A percentile compares a stretch with the other conserved stretches of the same genome.
These are phyloP conservation scores for Hyposoter didymator DNA, from an alignment of 2,888 invertebrate genomes.

Conservation along the genomic window DNA sequence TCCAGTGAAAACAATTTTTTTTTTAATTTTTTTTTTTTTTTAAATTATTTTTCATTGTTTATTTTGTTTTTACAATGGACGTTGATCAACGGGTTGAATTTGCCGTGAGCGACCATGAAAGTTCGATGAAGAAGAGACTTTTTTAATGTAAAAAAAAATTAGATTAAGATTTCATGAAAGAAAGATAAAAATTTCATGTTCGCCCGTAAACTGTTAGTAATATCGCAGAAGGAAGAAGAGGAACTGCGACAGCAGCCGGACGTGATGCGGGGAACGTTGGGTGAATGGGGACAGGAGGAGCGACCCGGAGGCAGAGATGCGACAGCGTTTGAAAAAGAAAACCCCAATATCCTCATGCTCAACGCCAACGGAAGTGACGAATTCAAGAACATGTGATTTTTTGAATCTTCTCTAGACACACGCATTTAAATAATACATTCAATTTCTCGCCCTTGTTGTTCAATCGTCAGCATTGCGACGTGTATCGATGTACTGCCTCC, in stretches of 20 bases:
- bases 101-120: no score
- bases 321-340: slow-evolving; percentile 91
- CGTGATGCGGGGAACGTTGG: slow-evolving; percentile 89
- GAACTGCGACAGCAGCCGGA: slow-evolving; percentile 89
- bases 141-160: background rate
- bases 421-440: slow-evolving; percentile 13
- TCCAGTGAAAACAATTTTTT: no score
- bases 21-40: no score
- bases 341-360: slow-evolving; percentile 91
- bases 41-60: no score
- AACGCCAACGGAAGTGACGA: slow-evolving; percentile 88
- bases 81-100: no score
- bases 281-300: slow-evolving; percentile 91
- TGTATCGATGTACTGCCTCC: slow-evolving; percentile 33
- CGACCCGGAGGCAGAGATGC: slow-evolving; percentile 88
- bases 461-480: slow-evolving; percentile 48
- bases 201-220: slow-evolving; percentile 79
- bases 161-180: background rate
- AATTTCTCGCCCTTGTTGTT: slow-evolving; percentile 31
- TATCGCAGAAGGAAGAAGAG: slow-evolving; percentile 89
- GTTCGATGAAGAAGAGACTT: no score
- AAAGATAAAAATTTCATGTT: slow-evolving; percentile 63
- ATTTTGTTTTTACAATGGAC: no score
- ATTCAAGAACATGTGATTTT: slow-evolving; percentile 90
- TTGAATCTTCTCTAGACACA: background rate